Base-by-base conservation (phyloP, 2,797 vertebrate genomes). In the Petrocephalus schoutedeni region DNA sequence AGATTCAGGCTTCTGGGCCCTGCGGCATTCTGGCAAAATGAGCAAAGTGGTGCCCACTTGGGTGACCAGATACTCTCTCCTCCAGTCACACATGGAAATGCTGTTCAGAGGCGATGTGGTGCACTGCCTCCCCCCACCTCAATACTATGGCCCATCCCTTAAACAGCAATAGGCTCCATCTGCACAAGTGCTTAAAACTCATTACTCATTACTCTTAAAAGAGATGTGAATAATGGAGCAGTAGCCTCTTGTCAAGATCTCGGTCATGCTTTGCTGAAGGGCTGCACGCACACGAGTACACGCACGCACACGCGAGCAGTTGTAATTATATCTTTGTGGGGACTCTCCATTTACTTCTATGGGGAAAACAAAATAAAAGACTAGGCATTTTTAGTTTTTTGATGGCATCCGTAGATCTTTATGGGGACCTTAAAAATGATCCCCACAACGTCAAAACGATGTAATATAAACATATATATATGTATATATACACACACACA, bases 171-270 rank as follows among this genome's bases (percentile, higher is more conserved):
- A 12, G 45, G 14, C 51, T 49, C 4, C 61, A 9, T 19, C 32
- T 53, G 23, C 28, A 36, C 88, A 85, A 36, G 74, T 77, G 88
- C 89, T 90, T 88, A 89, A 88, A 89, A 87, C 4, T 16, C 85
- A 89, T 90, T 85, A 86, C 89, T 51, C 86, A 88, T 91, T 80
- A 88, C 88, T 90, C 89, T 82, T 92, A 87, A 64, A 89, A n/a
- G 59, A 88, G 88, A 83, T 4, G 71, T 94, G 53, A 92, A 93
- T 93, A 86, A 94, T 94, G 92, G 57, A 92, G 19, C 1, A 0
- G 64, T 28, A 71, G 58, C 51, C 84, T 56, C 85, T 36, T 41
- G 85, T 82, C 54, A 87, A 61, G 74, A 87, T 61, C 86, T 90
- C 64, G 89, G 51, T 64, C 88, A 89, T 14, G 4, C 28, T 58